Percentiles rank a stretch among this genome's conserved stretches.
Conservation (phyloP, 2,888 invertebrate genomes). For the Hetaerina titia region DNA sequence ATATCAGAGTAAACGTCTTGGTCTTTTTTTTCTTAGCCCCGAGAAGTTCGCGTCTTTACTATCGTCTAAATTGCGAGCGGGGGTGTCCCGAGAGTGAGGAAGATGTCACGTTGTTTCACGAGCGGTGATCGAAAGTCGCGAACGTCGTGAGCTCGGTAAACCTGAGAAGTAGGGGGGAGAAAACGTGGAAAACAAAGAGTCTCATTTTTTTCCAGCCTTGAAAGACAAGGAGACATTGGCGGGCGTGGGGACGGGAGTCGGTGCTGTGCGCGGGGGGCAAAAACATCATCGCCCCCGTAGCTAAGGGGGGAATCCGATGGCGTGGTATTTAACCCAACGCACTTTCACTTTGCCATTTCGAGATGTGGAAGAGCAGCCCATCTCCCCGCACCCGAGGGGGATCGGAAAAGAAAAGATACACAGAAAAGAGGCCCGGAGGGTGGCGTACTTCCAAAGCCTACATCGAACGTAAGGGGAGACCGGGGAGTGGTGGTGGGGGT, state of each 20-base stretch:
- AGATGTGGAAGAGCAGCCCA: background rate
- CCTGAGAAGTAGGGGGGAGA: too few species aligned
- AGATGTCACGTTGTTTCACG: too few species aligned
- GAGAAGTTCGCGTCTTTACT: too few species aligned
- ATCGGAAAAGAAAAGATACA: background rate
- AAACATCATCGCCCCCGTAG: background rate
- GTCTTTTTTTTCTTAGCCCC: too few species aligned
- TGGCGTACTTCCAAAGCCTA: background rate
- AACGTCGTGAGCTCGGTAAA: too few species aligned
- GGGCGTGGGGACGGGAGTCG: background rate
- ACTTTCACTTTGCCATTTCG: slow-evolving; percentile 56
- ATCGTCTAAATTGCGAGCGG: too few species aligned
- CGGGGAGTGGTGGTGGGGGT: background rate
- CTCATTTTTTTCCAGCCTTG: background rate
- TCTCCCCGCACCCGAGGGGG: background rate
- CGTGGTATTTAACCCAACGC: slow-evolving; percentile 11
- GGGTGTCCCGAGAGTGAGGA: too few species aligned
- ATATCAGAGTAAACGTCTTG: too few species aligned
- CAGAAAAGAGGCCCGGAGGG: background rate
- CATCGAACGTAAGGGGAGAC: background rate
- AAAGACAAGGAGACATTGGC: background rate
- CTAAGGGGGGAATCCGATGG: background rate
- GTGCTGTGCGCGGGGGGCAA: background rate
- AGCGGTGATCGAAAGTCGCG: too few species aligned
- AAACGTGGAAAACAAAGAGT: background rate